A percentile compares a stretch with the other conserved stretches of the same genome.
phyloP scores from a whole-genome alignment of 2,888 invertebrate species.

The Erpobdella octoculata region DNA sequence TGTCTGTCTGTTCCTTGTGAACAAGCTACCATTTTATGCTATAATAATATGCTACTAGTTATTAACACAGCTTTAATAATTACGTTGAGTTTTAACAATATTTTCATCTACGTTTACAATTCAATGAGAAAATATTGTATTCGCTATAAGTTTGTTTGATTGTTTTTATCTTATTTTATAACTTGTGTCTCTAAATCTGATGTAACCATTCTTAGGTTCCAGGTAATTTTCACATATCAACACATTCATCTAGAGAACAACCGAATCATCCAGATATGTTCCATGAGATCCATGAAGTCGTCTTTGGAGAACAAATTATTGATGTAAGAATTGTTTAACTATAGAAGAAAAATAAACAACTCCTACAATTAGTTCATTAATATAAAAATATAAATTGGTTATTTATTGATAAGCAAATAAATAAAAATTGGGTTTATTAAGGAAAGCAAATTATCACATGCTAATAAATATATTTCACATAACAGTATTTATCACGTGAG shows the following conservation, averaged over 20 bases:
- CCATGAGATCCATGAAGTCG: slow-evolving; percentile 56
- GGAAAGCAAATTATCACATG: neutral
- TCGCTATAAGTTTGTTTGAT: neutral
- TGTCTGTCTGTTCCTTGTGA: no score
- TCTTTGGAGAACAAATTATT: slow-evolving; percentile 48
- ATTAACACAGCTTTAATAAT: neutral
- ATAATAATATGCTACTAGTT: no score
- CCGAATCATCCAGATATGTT: slow-evolving; percentile 57
- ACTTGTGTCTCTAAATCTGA: neutral
- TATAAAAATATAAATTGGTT: neutral
- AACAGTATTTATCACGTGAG: neutral
- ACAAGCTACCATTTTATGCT: no score
- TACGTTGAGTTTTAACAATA: neutral
- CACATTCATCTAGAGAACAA: slow-evolving; percentile 56
- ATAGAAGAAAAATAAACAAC: neutral
- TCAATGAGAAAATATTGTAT: neutral
- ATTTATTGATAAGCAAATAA: neutral
- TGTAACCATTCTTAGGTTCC: slow-evolving; percentile 51
- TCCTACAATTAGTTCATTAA: neutral
- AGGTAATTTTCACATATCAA: slow-evolving; percentile 60
- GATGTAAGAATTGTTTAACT: slow-evolving; percentile 37
- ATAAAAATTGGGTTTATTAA: neutral
- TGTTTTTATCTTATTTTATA: neutral
- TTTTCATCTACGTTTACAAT: no score
- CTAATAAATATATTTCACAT: neutral